These are phyloP conservation scores for Hyles lineata DNA, from an alignment of 2,888 invertebrate species.

Conservation along the genomic window DNA sequence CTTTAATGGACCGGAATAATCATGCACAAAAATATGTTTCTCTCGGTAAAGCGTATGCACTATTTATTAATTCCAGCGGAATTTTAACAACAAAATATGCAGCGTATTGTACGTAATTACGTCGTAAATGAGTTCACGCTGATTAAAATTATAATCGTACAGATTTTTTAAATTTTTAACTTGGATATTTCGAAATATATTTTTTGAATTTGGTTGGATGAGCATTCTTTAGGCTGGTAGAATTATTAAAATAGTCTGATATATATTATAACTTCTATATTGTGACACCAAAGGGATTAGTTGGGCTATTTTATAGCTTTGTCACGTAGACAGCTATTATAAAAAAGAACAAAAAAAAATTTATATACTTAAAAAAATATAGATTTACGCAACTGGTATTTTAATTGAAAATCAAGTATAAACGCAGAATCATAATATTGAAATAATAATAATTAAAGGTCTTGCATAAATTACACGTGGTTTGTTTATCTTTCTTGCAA, in stretches of 20 bases:
- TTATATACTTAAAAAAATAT: too few relatives aligned
- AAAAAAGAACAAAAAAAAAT: too few relatives aligned
- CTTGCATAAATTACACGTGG: too few relatives aligned
- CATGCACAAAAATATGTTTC: conserved; percentile 18
- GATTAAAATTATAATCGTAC: background rate
- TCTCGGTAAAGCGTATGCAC: background rate
- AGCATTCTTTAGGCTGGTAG: background rate
- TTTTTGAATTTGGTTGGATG: background rate
- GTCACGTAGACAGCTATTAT: too few relatives aligned
- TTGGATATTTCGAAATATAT: background rate
- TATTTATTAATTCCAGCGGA: background rate
- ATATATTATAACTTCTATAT: too few relatives aligned
- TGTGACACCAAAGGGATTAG: too few relatives aligned
- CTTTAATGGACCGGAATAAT: conserved; percentile 3
- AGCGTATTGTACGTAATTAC: background rate
- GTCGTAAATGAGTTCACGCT: conserved; percentile 4
- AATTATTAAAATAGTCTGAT: too few relatives aligned
- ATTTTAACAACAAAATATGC: conserved; percentile 14
- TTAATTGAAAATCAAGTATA: too few relatives aligned
- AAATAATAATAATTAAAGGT: too few relatives aligned
- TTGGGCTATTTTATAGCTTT: too few relatives aligned
- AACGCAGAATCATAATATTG: too few relatives aligned
- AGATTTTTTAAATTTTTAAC: background rate
- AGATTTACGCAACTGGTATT: too few relatives aligned
- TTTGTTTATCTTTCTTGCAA: background rate